Evolutionary conservation across 2,888 invertebrate genomes (phyloP).

Genomic region (Lithophane ornitopus): DNA sequence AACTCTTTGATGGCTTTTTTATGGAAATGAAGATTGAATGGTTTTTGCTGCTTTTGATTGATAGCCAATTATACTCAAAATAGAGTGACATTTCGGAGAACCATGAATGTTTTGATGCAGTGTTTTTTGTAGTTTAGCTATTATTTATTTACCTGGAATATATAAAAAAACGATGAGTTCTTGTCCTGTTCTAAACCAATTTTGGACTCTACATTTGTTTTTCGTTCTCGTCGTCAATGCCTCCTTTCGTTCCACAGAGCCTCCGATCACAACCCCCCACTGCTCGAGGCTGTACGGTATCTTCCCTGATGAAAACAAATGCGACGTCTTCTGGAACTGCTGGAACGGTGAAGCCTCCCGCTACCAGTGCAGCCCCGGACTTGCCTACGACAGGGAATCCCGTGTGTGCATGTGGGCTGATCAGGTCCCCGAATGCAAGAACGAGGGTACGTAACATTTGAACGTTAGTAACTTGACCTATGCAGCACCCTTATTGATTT

Average conservation of each 20-base stretch:
- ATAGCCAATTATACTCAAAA: conserved; percentile 57
- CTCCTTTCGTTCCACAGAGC: conserved; percentile 90
- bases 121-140: conserved; percentile 27
- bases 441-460: conserved; percentile 92
- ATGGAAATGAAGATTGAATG: conserved; percentile 56
- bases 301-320: conserved; percentile 96
- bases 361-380: conserved; percentile 98
- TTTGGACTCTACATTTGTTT: conserved; percentile 3
- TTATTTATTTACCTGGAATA: conserved; percentile 18
- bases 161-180: not conserved
- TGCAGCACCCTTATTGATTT: conserved; percentile 50
- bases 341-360: conserved; percentile 98
- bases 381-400: conserved; percentile 98
- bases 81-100: conserved; percentile 57
- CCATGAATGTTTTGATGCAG: conserved; percentile 24
- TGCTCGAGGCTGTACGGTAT: conserved; percentile 97
- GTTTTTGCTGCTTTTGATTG: conserved; percentile 58
- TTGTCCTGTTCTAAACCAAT: not conserved
- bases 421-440: conserved; percentile 97
- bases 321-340: conserved; percentile 99
- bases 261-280: conserved; percentile 95
- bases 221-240: conserved; percentile 13
- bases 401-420: conserved; percentile 99
- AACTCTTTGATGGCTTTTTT: conserved; percentile 50
- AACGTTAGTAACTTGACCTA: conserved; percentile 23